Conservation (phyloP, 2,113 vertebrate genomes). For the Heloderma charlesbogerti region DNA sequence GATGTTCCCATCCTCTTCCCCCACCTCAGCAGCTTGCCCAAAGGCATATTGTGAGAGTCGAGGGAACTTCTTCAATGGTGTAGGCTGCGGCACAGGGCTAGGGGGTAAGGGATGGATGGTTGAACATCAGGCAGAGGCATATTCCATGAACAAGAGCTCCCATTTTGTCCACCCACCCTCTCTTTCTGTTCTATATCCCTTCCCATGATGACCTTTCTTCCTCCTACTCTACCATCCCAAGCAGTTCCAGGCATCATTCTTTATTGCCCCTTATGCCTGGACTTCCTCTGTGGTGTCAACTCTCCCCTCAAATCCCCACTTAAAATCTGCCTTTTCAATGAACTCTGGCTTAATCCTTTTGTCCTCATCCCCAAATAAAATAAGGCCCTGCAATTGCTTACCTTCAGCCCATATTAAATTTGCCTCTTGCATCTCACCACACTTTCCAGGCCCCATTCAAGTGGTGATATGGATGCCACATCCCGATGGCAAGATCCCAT, state of each 20-base stretch:
- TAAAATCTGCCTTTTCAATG: background rate
- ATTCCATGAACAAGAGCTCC: too few relatives aligned
- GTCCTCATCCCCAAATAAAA: background rate
- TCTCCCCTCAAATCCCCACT: background rate
- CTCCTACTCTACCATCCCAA: background rate
- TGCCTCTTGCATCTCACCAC: background rate
- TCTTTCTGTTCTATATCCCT: background rate
- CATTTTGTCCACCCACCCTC: background rate
- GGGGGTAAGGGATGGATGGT: too few relatives aligned
- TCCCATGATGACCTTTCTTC: background rate
- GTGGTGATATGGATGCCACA: background rate
- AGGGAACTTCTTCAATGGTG: background rate
- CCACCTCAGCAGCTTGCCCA: background rate
- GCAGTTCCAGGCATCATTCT: background rate
- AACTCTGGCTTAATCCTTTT: background rate
- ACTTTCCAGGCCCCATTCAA: background rate
- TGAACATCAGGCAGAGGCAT: too few relatives aligned
- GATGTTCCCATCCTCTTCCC: background rate
- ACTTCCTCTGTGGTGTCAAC: background rate
- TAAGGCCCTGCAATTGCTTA: background rate
- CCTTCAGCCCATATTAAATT: background rate
- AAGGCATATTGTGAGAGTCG: background rate
- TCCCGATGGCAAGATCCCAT: background rate
- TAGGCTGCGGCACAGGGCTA: too few relatives aligned
- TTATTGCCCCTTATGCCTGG: background rate